Evolutionary conservation across 2,888 invertebrate genomes (phyloP).

Genomic region (Aphodius sticticus): DNA sequence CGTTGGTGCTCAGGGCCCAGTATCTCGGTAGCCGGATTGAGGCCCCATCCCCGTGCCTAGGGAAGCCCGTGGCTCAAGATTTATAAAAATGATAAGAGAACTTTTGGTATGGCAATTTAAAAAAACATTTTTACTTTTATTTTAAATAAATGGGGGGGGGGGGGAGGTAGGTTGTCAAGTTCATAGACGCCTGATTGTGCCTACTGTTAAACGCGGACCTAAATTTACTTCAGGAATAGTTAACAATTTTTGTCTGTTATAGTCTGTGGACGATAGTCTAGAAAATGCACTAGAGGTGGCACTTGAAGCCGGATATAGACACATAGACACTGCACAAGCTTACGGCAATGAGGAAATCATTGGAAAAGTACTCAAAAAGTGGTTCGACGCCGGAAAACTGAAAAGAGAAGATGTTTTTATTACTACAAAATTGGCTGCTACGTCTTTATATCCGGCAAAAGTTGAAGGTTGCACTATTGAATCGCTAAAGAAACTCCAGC

Average conservation of each 20-base stretch:
- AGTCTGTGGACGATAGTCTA: constrained; percentile 74
- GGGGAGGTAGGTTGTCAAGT: too few relatives aligned
- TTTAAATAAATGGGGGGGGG: too few relatives aligned
- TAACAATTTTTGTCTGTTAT: constrained; percentile 39
- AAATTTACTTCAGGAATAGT: too few relatives aligned
- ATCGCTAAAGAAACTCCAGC: constrained; percentile 73
- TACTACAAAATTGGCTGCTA: constrained; percentile 79
- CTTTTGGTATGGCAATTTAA: too few relatives aligned
- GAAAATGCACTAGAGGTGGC: constrained; percentile 75
- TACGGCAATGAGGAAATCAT: constrained; percentile 81
- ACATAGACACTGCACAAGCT: constrained; percentile 81
- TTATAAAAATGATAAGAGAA: too few relatives aligned
- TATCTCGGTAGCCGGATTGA: too few relatives aligned
- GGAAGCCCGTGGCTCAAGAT: too few relatives aligned
- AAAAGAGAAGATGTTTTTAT: constrained; percentile 79
- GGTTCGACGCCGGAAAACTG: constrained; percentile 71
- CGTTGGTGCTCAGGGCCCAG: too few relatives aligned
- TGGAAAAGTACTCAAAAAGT: constrained; percentile 75
- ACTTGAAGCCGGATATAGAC: constrained; percentile 79
- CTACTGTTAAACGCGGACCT: too few relatives aligned
- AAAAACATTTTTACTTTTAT: too few relatives aligned
- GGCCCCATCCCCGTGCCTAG: too few relatives aligned
- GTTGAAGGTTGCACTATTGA: constrained; percentile 72
- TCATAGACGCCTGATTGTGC: too few relatives aligned
- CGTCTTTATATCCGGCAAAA: constrained; percentile 67